phyloP scores from a whole-genome alignment of 92 coral and sea anemone genomes.

The Pocillopora grandis region DNA sequence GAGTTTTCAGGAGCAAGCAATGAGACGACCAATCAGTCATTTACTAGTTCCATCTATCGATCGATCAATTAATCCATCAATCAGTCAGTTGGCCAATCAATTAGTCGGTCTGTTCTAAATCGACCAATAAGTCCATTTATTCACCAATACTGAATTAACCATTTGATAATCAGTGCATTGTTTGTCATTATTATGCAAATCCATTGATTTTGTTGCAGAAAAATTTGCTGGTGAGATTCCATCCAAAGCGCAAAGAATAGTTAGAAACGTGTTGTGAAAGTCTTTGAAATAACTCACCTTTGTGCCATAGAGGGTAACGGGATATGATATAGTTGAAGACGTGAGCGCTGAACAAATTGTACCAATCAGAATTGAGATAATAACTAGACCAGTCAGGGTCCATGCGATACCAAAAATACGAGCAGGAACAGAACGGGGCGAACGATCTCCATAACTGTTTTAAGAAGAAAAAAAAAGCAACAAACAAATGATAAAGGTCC shows the following conservation, averaged over 20 bases:
- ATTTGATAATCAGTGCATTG: too few species aligned
- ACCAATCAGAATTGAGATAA: constrained; percentile 57
- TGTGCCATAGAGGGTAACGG: constrained; percentile 50
- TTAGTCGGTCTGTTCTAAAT: not conserved
- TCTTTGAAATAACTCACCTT: constrained; percentile 18
- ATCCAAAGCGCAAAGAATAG: too few species aligned
- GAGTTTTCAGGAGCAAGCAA: not conserved
- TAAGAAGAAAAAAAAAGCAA: not conserved
- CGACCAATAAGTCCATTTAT: not conserved
- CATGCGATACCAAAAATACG: constrained; percentile 62
- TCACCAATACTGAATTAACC: too few species aligned
- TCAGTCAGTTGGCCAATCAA: not conserved
- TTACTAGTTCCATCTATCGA: not conserved
- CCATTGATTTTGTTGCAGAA: too few species aligned
- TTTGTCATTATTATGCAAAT: too few species aligned
- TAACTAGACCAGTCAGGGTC: constrained; percentile 64
- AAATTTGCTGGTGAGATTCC: too few species aligned
- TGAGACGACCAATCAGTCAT: not conserved
- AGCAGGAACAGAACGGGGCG: constrained; percentile 45
- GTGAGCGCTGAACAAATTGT: constrained; percentile 60
- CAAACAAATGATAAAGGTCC: too few species aligned
- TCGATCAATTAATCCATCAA: not conserved
- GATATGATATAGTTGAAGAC: constrained; percentile 34
- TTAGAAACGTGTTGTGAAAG: too few species aligned
- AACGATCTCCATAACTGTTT: constrained; percentile 69